phyloP scores from a whole-genome alignment of 2,797 vertebrate genomes.

The Chaetophractus vellerosus region DNA sequence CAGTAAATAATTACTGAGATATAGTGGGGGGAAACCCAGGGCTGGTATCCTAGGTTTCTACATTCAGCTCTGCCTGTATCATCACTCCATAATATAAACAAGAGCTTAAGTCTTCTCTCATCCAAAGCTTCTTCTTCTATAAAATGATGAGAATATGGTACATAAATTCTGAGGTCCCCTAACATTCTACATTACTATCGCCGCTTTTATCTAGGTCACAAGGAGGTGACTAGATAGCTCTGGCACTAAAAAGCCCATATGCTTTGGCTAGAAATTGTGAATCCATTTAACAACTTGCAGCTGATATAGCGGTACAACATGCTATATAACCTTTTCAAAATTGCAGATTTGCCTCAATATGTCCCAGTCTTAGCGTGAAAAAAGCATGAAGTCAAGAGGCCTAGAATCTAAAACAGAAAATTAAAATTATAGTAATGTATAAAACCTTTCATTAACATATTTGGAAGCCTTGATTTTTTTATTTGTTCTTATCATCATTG shows the following conservation, averaged over 20 bases:
- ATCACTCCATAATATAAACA: not conserved
- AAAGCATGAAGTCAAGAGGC: not conserved
- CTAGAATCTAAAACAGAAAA: conserved; percentile 7
- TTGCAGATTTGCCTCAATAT: conserved; percentile 4
- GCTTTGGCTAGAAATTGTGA: not conserved
- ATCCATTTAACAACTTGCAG: not conserved
- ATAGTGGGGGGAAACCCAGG: not conserved
- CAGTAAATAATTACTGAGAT: not conserved
- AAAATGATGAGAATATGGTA: not conserved
- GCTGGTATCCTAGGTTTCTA: not conserved
- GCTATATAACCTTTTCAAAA: not conserved
- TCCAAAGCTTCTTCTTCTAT: not conserved
- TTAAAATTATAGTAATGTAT: not conserved
- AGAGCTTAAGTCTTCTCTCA: not conserved
- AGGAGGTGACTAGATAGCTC: not conserved
- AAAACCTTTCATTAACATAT: not conserved
- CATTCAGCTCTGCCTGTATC: not conserved
- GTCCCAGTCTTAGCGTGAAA: not conserved
- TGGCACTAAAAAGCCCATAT: not conserved
- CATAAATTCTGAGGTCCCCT: not conserved
- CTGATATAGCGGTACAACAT: not conserved
- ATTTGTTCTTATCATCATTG: conserved; percentile 10
- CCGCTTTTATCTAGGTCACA: not conserved
- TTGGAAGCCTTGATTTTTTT: conserved; percentile 50
- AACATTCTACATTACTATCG: not conserved